These are phyloP conservation scores for Stictonetta naevosa DNA, from an alignment of 2,113 vertebrate species.

Conservation along the genomic window DNA sequence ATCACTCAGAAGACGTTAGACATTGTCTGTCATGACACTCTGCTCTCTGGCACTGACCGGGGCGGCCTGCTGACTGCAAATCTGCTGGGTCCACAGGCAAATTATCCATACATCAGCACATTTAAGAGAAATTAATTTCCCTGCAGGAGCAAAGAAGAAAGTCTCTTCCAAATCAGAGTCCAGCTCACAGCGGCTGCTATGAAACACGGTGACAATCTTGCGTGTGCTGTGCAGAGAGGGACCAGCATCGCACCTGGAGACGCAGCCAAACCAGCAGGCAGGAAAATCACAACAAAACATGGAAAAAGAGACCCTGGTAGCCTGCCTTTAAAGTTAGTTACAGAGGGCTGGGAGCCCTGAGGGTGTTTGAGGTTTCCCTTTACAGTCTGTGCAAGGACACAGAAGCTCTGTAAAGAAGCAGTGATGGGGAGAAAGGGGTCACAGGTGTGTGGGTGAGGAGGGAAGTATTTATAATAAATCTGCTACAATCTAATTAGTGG, in stretches of 20 bases:
- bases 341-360: background rate
- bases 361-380: background rate
- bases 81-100: background rate
- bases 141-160: background rate
- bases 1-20: background rate
- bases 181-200: background rate
- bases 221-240: background rate
- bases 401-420: background rate
- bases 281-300: background rate
- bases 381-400: background rate
- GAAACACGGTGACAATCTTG: rapidly evolving
- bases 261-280: background rate
- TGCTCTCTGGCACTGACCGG: background rate
- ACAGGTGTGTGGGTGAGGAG: background rate
- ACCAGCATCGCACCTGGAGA: background rate
- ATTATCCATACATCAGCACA: background rate
- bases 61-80: conserved; percentile 26
- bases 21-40: background rate
- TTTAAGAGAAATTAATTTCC: conserved; percentile 55
- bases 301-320: background rate
- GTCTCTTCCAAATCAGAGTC: background rate
- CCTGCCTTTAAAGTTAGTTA: background rate
- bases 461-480: background rate
- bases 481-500: background rate
- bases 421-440: background rate